phyloP scores from a whole-genome alignment of 1,140 invertebrate species.

The Gerris buenoi region DNA sequence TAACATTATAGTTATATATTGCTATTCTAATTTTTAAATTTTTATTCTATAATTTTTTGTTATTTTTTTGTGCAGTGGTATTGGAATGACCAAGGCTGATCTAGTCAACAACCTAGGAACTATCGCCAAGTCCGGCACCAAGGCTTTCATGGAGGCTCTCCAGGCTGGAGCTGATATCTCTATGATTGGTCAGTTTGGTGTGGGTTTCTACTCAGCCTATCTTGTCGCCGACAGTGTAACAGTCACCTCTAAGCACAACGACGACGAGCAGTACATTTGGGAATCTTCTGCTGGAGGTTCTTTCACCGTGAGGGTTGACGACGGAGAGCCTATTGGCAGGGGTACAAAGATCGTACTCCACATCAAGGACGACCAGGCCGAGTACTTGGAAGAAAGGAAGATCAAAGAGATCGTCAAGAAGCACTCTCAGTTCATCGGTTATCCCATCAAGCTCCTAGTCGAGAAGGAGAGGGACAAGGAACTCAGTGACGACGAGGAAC shows the following conservation, averaged over 20 bases:
- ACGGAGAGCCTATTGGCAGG: constrained; percentile 43
- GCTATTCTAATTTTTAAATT: neutral
- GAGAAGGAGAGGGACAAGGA: constrained; percentile 94
- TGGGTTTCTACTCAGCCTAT: constrained; percentile 91
- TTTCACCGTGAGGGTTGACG: constrained; percentile 49
- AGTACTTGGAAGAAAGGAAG: constrained; percentile 75
- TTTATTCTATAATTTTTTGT: neutral
- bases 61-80: constrained; percentile 36
- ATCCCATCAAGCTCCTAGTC: constrained; percentile 88
- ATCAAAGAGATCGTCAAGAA: constrained; percentile 98
- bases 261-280: constrained; percentile 69
- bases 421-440: constrained; percentile 97
- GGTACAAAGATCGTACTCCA: constrained; percentile 63
- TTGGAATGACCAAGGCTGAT: constrained; percentile 80
- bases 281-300: constrained; percentile 67
- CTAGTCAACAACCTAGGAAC: constrained; percentile 76
- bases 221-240: constrained; percentile 86
- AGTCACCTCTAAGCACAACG: constrained; percentile 89
- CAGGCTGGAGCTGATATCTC: constrained; percentile 72
- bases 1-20: no score
- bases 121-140: constrained; percentile 76
- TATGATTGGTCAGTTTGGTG: constrained; percentile 85
- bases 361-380: constrained; percentile 64
- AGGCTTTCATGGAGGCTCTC: constrained; percentile 80
- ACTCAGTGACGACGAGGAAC: constrained; percentile 56